Evolutionary conservation across 2,113 vertebrate genomes (phyloP), one percentile per base, ranked within the genome.

Genomic region (Lagopus muta): DNA sequence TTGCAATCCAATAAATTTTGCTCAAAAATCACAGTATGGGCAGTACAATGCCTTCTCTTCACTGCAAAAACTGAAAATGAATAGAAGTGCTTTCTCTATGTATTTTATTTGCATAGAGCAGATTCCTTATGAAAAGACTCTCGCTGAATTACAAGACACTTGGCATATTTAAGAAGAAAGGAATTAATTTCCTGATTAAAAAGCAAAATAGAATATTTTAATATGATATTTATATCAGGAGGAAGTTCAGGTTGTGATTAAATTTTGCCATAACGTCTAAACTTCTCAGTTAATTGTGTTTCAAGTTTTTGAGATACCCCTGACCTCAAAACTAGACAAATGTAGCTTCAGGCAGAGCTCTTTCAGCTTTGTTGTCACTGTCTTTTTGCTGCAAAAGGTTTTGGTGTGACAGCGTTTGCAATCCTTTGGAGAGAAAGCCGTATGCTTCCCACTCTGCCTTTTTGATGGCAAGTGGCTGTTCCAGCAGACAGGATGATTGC

Each of bases 351-450:
- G 66, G 75, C 82, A 67, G n/a, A 69, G 78, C 43, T n/a, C 70
- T 92, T 88, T 74, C 73, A 88, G 28, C 38, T 66, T 30, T 62
- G 48, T 72, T 94, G 91, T 85, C 83, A 71, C 71, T 85, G 58
- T 75, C 79, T 94, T 96, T 92, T 58, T 75, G 78, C 58, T 92
- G 90, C 62, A 61, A 89, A 71, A 85, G 62, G 16, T 86, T 90
- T 90, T 90, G 91, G 77, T 52, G 38, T 60, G 52, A 88, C 66
- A 69, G 15, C 69, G 43, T 73, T 86, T 92, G 34, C 45, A 93
- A 80, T 89, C 28, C 70, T 86, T 90, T 54, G 58, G 80, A 52
- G 54, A 74, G 64, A 88, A 90, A 94, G 79, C 82, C 50, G 14
- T 43, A 5, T 64, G 84, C 36, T 83, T n/a, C 7, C 82, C 34